Percentiles rank a stretch among this genome's conserved stretches.
Evolutionary conservation across 1,140 invertebrate genomes (phyloP).

Genomic region (Heterodera carotae): DNA sequence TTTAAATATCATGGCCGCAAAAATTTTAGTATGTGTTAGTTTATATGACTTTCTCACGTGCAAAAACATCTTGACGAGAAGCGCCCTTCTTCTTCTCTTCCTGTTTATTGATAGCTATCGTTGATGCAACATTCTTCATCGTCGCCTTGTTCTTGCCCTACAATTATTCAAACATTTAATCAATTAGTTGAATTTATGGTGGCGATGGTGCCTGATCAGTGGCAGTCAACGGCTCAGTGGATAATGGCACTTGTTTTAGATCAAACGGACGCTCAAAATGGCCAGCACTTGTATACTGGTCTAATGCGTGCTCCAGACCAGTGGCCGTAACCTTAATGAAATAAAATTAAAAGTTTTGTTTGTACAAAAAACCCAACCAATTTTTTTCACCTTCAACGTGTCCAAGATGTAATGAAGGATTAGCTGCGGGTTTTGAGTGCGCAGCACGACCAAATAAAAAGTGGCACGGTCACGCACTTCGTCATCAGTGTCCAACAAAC

Average conservation of each 20-base stretch:
- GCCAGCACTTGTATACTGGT: conserved; percentile 78
- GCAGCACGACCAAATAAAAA: conserved; percentile 86
- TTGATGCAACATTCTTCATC: conserved; percentile 21
- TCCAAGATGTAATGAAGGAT: conserved; percentile 85
- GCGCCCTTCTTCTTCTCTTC: conserved; percentile 68
- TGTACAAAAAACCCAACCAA: too few relatives aligned
- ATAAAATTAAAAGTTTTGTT: conserved; percentile 27
- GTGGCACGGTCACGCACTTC: conserved; percentile 97
- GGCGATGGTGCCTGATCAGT: conserved; percentile 60
- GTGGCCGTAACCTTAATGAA: conserved; percentile 77
- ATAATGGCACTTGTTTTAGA: conserved; percentile 81
- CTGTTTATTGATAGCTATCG: conserved; percentile 46
- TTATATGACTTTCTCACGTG: conserved; percentile 64
- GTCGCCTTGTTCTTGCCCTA: conserved; percentile 52
- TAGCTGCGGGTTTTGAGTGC: conserved; percentile 72
- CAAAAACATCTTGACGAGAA: conserved; percentile 82
- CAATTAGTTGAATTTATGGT: too few relatives aligned
- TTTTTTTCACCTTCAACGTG: conserved; percentile 65
- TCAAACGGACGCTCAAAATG: conserved; percentile 77
- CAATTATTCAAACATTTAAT: too few relatives aligned
- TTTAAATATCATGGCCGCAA: too few relatives aligned
- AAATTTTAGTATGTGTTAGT: not conserved
- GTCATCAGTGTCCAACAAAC: conserved; percentile 93
- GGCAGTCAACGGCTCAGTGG: conserved; percentile 69
- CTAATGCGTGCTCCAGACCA: conserved; percentile 81